Evolutionary conservation across 1,140 invertebrate genomes (phyloP), one percentile per base, ranked within the genome.

Genomic region (Megalopta genalis): DNA sequence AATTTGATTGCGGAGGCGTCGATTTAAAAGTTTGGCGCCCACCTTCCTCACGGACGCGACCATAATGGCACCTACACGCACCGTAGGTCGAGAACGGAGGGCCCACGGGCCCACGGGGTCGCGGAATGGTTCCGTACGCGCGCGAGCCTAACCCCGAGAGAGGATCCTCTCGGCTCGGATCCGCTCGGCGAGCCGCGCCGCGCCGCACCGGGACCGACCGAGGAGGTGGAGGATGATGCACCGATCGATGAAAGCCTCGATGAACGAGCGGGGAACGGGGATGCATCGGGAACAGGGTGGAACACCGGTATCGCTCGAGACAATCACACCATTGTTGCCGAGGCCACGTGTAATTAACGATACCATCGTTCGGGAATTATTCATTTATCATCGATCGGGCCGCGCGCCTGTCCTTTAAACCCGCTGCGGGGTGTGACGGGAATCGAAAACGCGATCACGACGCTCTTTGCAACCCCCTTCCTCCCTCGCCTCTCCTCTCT

Each of bases 1-100:
- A 91, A 91, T 91, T 91, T 91, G 86, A 91, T 90, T 89, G 89
- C 85, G 90, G 89, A 89, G 90, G 90, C 90, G 90, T 90, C 82
- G 83, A 87, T 87, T 89, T 86, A 88, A 87, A 90, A 88, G 77
- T 90, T 90, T 84, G 86, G 88, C 87, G 86, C 85, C 84, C 87
- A 82, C 83, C 84, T 78, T 88, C 68, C 74, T 75, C 83, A 88
- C 81, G 78, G 83, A 87, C 69, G 68, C 78, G 69, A 74, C 66
- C 60, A 87, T 89, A 89, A 89, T 88, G 75, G 84, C 87, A 87
- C 84, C 64, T 82, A 85, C 80, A 87, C 81, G 81, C 57, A 37
- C 23, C 72, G 21, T 65, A 37, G 37, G 49, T 57, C 64, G 18
- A 52, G 49, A n/a, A 57, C 27, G 32, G 42, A 77, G 57, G 49